Percentiles rank a stretch among this genome's conserved stretches.
Conservation (phyloP, 2,888 invertebrate genomes). For the Desoria tigrina region DNA sequence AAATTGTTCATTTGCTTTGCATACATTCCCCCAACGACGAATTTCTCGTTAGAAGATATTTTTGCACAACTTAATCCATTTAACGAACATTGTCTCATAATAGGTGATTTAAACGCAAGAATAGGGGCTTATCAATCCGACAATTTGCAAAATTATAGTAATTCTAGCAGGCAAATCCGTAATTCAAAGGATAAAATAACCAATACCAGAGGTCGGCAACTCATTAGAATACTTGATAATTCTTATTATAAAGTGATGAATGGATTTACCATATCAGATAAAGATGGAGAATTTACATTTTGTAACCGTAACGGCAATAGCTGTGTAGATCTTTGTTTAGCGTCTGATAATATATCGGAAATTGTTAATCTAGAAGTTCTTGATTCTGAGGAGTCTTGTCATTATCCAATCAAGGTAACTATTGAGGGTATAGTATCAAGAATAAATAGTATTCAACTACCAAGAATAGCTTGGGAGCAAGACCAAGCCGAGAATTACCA, state of each 20-base stretch:
- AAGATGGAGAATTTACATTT: constrained; percentile 18
- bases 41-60: neutral
- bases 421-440: too few relatives aligned
- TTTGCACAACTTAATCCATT: neutral
- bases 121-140: neutral
- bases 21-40: neutral
- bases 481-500: neutral
- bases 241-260: neutral
- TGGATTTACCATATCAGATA: constrained; percentile 4
- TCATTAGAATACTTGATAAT: neutral
- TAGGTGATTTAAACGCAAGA: constrained; percentile 6
- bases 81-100: neutral
- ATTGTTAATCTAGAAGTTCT: neutral
- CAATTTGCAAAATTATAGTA: neutral
- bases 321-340: constrained; percentile 3
- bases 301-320: constrained; percentile 11
- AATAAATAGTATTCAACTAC: neutral
- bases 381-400: neutral
- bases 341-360: neutral
- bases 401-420: neutral
- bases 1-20: neutral
- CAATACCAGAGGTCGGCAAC: neutral
- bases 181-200: neutral
- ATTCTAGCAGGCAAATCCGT: neutral
- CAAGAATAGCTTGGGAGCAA: neutral